Evolutionary conservation across 2,888 invertebrate genomes (phyloP).

Genomic region (Agriotes lineatus): DNA sequence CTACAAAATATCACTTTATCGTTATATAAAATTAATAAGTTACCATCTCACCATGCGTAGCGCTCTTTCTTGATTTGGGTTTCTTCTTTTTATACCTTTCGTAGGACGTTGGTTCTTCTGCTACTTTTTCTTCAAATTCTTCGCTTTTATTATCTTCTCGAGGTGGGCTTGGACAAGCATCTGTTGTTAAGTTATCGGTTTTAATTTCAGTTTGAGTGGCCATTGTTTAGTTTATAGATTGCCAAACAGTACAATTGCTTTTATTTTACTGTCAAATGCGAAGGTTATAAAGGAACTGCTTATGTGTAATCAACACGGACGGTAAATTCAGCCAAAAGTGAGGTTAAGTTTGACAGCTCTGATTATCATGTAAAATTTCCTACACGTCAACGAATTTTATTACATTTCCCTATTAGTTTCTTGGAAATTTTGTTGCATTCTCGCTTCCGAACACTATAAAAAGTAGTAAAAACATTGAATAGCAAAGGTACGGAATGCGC

Average conservation of each 20-base stretch:
- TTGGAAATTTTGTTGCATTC: no score
- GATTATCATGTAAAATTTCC: no score
- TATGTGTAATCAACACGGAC: no score
- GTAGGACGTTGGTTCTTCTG: neutral
- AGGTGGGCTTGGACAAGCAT: constrained; percentile 53
- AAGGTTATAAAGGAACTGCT: no score
- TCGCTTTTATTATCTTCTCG: constrained; percentile 32
- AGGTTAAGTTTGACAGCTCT: no score
- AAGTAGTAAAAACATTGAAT: no score
- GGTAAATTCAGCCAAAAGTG: no score
- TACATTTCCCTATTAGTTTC: no score
- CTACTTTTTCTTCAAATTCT: constrained; percentile 28
- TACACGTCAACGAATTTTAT: no score
- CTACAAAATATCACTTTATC: constrained; percentile 56
- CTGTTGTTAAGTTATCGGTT: constrained; percentile 46
- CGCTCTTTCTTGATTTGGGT: constrained; percentile 1
- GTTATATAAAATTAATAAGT: neutral
- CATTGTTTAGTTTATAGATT: neutral
- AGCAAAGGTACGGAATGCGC: no score
- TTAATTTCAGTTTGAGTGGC: neutral
- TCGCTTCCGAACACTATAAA: no score
- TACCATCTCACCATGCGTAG: constrained; percentile 3
- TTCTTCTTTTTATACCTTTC: constrained; percentile 26
- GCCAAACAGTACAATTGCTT: neutral
- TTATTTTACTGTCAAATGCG: constrained; percentile 8